Evolutionary conservation across 2,797 vertebrate species (phyloP).

Genomic region (Lepus townsendii): DNA sequence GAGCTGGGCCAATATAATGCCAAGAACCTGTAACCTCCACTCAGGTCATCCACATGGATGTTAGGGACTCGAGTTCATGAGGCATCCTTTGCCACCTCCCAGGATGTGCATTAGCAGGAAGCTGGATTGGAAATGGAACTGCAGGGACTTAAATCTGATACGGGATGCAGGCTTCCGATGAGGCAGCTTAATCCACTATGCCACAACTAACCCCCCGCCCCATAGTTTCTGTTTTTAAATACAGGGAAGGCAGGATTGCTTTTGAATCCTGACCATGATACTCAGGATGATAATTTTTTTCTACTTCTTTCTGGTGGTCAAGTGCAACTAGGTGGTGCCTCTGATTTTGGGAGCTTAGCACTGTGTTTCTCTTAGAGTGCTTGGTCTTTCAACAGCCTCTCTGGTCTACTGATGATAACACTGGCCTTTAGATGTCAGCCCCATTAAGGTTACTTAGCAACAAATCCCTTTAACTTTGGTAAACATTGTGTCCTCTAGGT

Average conservation of each 20-base stretch:
- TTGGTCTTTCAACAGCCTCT: background rate
- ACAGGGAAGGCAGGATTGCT: background rate
- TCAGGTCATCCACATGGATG: too few species aligned
- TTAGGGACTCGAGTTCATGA: too few species aligned
- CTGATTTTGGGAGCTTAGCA: background rate
- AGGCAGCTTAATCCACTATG: too few species aligned
- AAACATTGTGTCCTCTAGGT: background rate
- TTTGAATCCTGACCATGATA: background rate
- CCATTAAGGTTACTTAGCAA: background rate
- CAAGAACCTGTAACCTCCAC: too few species aligned
- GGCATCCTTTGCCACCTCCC: too few species aligned
- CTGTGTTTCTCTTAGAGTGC: background rate
- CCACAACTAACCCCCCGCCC: too few species aligned
- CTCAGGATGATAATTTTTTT: background rate
- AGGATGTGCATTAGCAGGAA: too few species aligned
- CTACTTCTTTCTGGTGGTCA: background rate
- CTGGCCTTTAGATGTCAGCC: background rate
- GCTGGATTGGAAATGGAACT: too few species aligned
- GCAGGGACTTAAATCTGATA: too few species aligned
- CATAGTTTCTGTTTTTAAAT: background rate
- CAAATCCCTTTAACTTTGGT: background rate
- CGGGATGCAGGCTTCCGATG: too few species aligned
- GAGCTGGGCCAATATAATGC: too few species aligned
- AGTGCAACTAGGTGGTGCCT: background rate
- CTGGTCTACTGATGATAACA: background rate